These are phyloP conservation scores for Odontamblyopus rebecca DNA, from an alignment of 2,797 vertebrate species.

Conservation along the genomic window DNA sequence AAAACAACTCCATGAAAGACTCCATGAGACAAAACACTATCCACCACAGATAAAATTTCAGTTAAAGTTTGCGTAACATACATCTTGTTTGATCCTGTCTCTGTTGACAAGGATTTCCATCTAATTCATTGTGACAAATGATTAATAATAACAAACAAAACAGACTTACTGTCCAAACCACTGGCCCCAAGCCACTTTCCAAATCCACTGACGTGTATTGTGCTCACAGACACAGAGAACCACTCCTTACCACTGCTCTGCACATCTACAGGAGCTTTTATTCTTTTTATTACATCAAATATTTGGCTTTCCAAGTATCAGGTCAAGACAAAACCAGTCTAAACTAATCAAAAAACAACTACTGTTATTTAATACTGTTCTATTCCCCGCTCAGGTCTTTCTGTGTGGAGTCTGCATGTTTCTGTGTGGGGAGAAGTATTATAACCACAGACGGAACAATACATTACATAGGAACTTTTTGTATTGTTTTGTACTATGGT, in stretches of 20 bases:
- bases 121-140: neutral
- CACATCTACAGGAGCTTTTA: neutral
- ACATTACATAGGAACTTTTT: no score
- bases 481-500: no score
- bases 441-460: no score
- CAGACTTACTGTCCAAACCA: no score
- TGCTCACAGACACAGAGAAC: neutral
- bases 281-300: neutral
- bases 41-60: neutral
- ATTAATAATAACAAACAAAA: no score
- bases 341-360: neutral
- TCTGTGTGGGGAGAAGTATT: no score
- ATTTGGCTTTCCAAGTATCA: neutral
- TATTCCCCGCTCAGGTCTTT: no score
- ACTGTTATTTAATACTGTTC: no score
- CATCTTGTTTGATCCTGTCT: neutral
- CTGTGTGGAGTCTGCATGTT: no score
- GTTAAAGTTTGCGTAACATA: neutral
- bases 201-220: neutral
- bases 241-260: neutral
- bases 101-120: neutral
- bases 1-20: no score
- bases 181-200: no score
- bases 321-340: neutral
- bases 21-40: no score